phyloP scores from a whole-genome alignment of 2,888 invertebrate species.

The Nomada flava region DNA sequence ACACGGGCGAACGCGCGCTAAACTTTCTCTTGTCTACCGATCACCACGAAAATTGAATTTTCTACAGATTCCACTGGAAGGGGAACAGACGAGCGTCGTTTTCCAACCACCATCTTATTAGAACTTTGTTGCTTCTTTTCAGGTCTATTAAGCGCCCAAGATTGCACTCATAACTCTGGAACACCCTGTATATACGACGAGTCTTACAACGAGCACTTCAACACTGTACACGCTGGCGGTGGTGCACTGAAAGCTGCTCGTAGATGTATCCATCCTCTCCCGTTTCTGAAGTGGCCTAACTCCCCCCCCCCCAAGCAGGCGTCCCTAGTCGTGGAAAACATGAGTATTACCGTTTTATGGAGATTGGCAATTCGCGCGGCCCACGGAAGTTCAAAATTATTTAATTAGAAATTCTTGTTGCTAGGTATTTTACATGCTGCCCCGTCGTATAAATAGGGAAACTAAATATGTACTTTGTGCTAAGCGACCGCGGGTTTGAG shows the following conservation, averaged over 20 bases:
- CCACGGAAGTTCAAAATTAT: conserved; percentile 55
- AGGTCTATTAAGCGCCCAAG: neutral
- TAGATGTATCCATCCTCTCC: neutral
- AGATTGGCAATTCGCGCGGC: conserved; percentile 57
- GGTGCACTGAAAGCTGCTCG: conserved; percentile 20
- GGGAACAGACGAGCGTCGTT: too few species aligned
- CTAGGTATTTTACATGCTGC: conserved; percentile 39
- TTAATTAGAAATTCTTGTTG: conserved; percentile 63
- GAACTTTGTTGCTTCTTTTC: neutral
- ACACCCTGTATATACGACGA: conserved; percentile 9
- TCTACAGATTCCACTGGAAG: too few species aligned
- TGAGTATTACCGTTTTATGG: conserved; percentile 53
- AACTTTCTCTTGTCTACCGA: too few species aligned
- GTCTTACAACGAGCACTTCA: neutral
- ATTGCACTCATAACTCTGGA: conserved; percentile 6
- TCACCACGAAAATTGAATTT: too few species aligned
- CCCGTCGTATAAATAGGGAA: conserved; percentile 6
- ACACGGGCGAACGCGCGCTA: too few species aligned
- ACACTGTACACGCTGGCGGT: neutral
- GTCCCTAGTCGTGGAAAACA: conserved; percentile 2
- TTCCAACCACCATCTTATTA: neutral
- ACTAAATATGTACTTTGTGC: conserved; percentile 40
- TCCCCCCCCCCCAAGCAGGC: neutral
- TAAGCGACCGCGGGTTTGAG: conserved; percentile 40
- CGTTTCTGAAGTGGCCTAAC: neutral